Base-by-base conservation (phyloP, 2,113 vertebrate species). In the Coptodon rendalli region DNA sequence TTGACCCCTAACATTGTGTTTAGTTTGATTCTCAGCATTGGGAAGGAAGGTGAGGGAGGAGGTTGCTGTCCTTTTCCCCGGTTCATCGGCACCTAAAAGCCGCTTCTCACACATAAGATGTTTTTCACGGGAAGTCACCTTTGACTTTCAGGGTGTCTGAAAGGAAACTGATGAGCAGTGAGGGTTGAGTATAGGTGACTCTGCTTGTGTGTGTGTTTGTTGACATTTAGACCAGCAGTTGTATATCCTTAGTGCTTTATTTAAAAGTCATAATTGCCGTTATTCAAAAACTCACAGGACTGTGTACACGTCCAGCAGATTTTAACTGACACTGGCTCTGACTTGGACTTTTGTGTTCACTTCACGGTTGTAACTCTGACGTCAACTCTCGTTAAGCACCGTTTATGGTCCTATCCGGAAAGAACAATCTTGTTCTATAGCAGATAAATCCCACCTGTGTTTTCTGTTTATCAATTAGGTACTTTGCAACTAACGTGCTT, bases 41-140 rank as follows among this genome's bases (percentile, higher is more conserved):
- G 27, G 63, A 87, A 56, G 29, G 82, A 86, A 90, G 87, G 71
- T 52, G 81, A 82, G 3, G 29, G 45, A 59, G 81, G 54, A 53
- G 38, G 29, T 11, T 27, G 48, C 6, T 1, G n/a, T 13, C 36
- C 48, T 48, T 17, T 85, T 52, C 80, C 86, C 2, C 13, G 10
- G 7, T 68, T 38, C 52, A 56, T 43, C 2, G 29, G 10, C n/a
- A 90, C 66, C 43, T 63, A 14, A 29, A 71, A 36, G 57, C 36
- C 3, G 5, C 2, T 52, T 78, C 34, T 22, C 57, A 52, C 76
- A 66, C 43, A 2, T 5, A n/a, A 27, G 43, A 22, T 5, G 63
- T 79, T 56, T 19, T 13, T 78, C 38, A 61, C 78, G 83, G 90
- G 88, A 93, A 50, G 86, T 86, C 19, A 81, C 83, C 84, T 93